phyloP scores from a whole-genome alignment of 2,113 vertebrate genomes.

The Acrocephalus arundinaceus region DNA sequence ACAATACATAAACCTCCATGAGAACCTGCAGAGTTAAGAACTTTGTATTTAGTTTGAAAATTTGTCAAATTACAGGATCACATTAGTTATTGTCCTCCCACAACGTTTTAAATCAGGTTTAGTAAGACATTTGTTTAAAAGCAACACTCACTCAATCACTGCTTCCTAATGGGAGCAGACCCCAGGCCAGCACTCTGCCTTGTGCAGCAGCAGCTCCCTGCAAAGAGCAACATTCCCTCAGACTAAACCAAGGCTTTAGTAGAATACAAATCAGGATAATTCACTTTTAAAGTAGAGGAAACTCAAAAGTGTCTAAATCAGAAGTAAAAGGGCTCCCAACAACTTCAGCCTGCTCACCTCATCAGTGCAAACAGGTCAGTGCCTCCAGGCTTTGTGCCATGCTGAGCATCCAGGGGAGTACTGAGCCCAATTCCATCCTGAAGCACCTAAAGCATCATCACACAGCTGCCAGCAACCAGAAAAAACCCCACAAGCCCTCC shows the following conservation, averaged over 20 bases:
- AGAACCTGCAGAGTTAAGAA: not conserved
- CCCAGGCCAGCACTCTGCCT: not conserved
- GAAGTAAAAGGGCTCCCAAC: not conserved
- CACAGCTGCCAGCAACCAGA: not conserved
- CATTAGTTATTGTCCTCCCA: not conserved
- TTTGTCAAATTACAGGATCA: not conserved
- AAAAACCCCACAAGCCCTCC: not conserved
- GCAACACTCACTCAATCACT: not conserved
- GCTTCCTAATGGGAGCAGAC: not conserved
- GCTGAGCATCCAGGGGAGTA: fast-evolving
- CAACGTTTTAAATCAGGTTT: not conserved
- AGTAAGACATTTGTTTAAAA: not conserved
- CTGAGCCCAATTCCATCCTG: fast-evolving
- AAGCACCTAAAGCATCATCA: not conserved
- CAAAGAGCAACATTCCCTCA: not conserved
- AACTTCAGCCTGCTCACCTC: not conserved
- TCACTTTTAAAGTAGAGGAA: not conserved
- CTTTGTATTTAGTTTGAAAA: not conserved
- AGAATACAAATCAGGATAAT: not conserved
- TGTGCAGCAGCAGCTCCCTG: not conserved
- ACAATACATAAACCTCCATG: not conserved
- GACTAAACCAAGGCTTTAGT: not conserved
- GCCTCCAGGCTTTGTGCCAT: fast-evolving
- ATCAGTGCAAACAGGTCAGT: fast-evolving
- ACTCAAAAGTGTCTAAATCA: not conserved